phyloP scores from a whole-genome alignment of 2,888 invertebrate genomes.

The Elegia similella region DNA sequence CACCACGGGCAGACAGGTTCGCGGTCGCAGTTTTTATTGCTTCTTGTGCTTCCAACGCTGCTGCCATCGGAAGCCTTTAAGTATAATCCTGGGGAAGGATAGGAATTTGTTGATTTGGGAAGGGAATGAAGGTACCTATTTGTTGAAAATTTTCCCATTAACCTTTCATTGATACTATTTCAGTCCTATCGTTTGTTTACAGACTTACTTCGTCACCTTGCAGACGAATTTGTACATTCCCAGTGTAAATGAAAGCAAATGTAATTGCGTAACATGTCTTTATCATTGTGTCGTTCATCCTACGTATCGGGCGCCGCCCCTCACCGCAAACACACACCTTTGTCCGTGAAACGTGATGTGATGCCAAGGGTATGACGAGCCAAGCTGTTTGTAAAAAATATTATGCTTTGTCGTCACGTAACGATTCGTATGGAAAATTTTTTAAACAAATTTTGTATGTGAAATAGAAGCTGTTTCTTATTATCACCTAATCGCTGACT shows the following conservation, averaged over 20 bases:
- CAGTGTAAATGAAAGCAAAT: not conserved
- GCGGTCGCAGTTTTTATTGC: too few relatives aligned
- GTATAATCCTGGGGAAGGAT: too few relatives aligned
- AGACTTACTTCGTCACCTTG: not conserved
- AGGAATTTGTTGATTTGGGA: too few relatives aligned
- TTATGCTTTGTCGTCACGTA: not conserved
- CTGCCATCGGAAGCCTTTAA: too few relatives aligned
- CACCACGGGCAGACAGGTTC: too few relatives aligned
- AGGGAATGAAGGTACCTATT: too few relatives aligned
- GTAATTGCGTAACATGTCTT: not conserved
- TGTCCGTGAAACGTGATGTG: conserved; percentile 3
- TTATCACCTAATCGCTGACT: not conserved
- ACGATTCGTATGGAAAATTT: not conserved
- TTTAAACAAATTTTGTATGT: not conserved
- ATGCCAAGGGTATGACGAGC: not conserved
- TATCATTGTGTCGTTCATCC: not conserved
- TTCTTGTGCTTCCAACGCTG: too few relatives aligned
- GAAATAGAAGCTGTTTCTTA: not conserved
- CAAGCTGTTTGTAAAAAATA: not conserved
- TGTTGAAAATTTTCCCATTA: too few relatives aligned
- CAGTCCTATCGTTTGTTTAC: not conserved
- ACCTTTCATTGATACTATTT: not conserved
- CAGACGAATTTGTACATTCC: not conserved
- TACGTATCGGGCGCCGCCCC: conserved; percentile 1
- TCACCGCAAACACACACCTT: not conserved